phyloP scores from a whole-genome alignment of 2,113 vertebrate species.

The Thamnophis sirtalis region DNA sequence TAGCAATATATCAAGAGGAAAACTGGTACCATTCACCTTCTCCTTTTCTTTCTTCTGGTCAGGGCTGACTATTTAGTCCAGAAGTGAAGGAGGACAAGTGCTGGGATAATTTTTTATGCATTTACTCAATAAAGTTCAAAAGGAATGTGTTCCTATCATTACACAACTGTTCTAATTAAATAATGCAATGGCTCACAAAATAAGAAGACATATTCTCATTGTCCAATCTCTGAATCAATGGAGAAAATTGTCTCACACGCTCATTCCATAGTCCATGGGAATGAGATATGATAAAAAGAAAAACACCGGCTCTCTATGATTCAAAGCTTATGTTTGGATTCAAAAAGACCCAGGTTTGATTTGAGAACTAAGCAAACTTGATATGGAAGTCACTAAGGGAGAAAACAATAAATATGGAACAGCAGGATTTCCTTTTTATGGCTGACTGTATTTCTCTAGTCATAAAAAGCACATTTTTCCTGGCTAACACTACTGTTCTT shows the following conservation, averaged over 20 bases:
- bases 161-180: neutral
- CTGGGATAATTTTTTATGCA: neutral
- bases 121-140: neutral
- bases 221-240: neutral
- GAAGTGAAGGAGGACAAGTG: neutral
- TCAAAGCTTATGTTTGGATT: neutral
- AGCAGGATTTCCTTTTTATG: constrained; percentile 8
- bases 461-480: constrained; percentile 1
- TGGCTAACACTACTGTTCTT: constrained; percentile 11
- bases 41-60: neutral
- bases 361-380: constrained; percentile 23
- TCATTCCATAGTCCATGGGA: neutral
- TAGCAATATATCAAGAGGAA: neutral
- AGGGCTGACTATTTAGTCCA: neutral
- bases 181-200: neutral
- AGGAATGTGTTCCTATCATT: neutral
- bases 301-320: neutral
- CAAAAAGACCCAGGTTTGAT: constrained; percentile 13
- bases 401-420: neutral
- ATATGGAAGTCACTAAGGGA: constrained; percentile 15
- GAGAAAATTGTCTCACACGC: neutral
- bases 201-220: neutral
- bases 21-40: no score
- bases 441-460: constrained; percentile 11
- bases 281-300: neutral